Evolutionary conservation across 2,888 invertebrate species (phyloP), one percentile per base, ranked within the genome.

Genomic region (Xestia rhomboidea): DNA sequence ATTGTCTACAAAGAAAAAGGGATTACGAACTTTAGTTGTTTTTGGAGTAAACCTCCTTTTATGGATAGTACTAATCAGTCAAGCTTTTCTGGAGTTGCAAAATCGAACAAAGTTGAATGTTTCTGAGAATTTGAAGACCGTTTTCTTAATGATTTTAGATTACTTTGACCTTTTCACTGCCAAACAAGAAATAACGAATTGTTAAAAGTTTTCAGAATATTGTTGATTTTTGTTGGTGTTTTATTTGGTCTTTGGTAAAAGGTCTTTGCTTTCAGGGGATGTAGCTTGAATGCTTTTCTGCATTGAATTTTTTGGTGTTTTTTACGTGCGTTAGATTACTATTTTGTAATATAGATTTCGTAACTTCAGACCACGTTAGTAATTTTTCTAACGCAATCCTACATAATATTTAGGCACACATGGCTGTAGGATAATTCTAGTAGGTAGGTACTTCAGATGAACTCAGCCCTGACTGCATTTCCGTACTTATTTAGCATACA

Each of bases 401-500:
- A 44, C 13, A 46, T 60, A 64, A 49, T 49, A 57, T n/a, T 34
- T 34, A 34, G 34, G 10, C 21, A 46, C 13, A 0, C 21, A 34
- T 11, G 21, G 15, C n/a, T 63, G 18, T 30, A 63, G 34, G 44
- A 15, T 64, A 38, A 38, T 38, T 15, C 51, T 66, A 34, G 63
- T 15, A 38, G 15, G 5, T 73, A 70, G 44, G n/a, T 44, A 73
- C 64, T 44, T 44, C n/a, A 51, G 21, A 46, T 24, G 63, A 64
- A 51, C 68, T 77, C 63, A 60, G 24, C 49, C 68, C 62, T 44
- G 21, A 38, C 60, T 62, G 30, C 41, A 57, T 70, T 68, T 72
- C 62, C 80, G 77, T 76, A 72, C 67, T 76, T 83, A 81, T 78
- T 85, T 83, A 83, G 81, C 77, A 71, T 78, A 73, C 76, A 83